Conservation (phyloP, 2,113 vertebrate species). For the Erythrocercus mccallii region DNA sequence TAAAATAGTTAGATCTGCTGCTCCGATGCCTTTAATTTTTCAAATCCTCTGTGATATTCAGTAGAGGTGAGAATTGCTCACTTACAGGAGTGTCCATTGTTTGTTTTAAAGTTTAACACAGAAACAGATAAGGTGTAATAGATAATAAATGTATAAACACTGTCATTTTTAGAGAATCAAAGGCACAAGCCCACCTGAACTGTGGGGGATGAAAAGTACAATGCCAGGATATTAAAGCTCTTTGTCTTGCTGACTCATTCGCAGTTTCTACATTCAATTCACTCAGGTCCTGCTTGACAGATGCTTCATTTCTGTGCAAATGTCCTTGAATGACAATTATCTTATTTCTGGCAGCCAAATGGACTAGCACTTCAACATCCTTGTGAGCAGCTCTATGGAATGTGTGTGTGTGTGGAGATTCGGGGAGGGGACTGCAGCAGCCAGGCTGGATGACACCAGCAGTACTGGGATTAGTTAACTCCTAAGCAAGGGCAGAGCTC, state of each 20-base stretch:
- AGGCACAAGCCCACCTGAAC: background rate
- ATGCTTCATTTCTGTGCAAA: constrained; percentile 11
- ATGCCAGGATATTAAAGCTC: background rate
- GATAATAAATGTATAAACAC: background rate
- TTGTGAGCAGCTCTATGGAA: background rate
- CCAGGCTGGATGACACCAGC: background rate
- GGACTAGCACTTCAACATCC: background rate
- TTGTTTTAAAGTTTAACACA: background rate
- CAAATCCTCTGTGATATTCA: background rate
- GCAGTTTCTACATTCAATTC: background rate
- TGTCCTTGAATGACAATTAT: constrained; percentile 32
- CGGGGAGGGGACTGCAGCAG: background rate
- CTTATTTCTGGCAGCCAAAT: constrained; percentile 53
- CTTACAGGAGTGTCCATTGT: background rate
- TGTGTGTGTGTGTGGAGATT: background rate
- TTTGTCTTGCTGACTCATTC: background rate
- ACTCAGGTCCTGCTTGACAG: constrained; percentile 33
- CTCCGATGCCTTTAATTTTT: background rate
- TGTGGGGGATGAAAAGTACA: background rate
- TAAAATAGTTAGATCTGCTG: background rate
- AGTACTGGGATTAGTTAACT: background rate
- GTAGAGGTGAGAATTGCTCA: background rate
- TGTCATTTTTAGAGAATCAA: background rate
- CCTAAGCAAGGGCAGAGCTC: background rate
- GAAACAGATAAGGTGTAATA: background rate